Conservation (phyloP, 2,888 invertebrate genomes). For the Drosophila lutescens region DNA sequence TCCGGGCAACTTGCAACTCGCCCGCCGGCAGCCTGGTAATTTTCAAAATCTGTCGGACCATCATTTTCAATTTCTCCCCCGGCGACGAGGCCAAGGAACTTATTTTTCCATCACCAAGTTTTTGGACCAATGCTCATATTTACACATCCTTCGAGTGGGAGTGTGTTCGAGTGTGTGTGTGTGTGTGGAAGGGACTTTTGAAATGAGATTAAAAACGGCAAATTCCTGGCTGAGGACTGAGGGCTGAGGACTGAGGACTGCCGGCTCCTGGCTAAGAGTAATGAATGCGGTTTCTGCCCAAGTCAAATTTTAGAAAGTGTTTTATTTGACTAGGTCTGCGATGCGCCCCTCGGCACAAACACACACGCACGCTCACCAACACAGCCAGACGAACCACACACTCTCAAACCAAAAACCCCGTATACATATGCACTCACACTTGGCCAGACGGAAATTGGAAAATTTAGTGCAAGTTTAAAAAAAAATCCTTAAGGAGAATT, state of each 20-base stretch:
- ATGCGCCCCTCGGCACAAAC: conserved; percentile 13
- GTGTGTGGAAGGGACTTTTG: conserved; percentile 67
- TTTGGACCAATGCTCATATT: conserved; percentile 78
- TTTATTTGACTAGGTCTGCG: conserved; percentile 76
- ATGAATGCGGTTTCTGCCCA: conserved; percentile 82
- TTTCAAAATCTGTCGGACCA: conserved; percentile 77
- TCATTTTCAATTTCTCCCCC: conserved; percentile 70
- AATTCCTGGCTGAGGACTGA: conserved; percentile 69
- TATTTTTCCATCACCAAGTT: conserved; percentile 81
- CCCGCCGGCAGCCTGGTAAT: conserved; percentile 53
- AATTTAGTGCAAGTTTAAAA: conserved; percentile 6
- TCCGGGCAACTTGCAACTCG: conserved; percentile 53
- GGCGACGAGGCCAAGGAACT: conserved; percentile 63
- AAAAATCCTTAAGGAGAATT: not conserved
- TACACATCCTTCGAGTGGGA: conserved; percentile 61
- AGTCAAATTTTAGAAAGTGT: conserved; percentile 80
- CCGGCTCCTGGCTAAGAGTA: conserved; percentile 78
- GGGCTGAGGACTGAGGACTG: conserved; percentile 64
- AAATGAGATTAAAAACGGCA: conserved; percentile 80
- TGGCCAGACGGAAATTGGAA: conserved; percentile 17
- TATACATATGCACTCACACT: conserved; percentile 13
- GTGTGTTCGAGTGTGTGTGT: conserved; percentile 17
- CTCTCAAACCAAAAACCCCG: not conserved
- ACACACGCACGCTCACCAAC: conserved; percentile 3
- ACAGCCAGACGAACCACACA: conserved; percentile 17